These are phyloP conservation scores for Pleuronectes platessa DNA, from an alignment of 2,113 vertebrate genomes.

Conservation along the genomic window DNA sequence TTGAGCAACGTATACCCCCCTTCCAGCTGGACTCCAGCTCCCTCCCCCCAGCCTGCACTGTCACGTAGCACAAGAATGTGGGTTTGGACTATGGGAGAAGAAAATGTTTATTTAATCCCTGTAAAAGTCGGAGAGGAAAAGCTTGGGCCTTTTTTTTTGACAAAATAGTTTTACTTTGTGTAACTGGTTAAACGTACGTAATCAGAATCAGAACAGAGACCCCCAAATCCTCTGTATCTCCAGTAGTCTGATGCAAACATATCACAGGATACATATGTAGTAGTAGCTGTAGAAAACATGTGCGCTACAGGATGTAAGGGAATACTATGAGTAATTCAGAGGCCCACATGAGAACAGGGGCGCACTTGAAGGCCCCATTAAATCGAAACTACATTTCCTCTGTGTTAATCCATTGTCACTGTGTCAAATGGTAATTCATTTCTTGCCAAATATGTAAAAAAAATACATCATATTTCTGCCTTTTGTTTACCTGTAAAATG, in stretches of 20 bases:
- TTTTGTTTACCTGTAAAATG: not conserved
- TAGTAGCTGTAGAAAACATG: too few species aligned
- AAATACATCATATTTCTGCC: not conserved
- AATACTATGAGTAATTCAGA: too few species aligned
- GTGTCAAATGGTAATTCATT: not conserved
- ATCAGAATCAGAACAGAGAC: too few species aligned
- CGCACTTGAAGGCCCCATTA: not conserved
- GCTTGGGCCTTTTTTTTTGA: not conserved
- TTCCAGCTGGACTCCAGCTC: conserved; percentile 29
- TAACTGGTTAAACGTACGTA: too few species aligned
- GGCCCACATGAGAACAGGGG: not conserved
- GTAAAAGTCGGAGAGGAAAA: conserved; percentile 20
- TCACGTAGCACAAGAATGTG: conserved; percentile 69
- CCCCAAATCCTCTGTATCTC: too few species aligned
- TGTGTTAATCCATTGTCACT: too few species aligned
- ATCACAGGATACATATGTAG: not conserved
- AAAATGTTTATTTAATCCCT: conserved; percentile 55
- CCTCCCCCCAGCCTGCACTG: conserved; percentile 23
- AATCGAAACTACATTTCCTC: not conserved
- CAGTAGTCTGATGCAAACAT: not conserved
- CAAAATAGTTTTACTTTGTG: not conserved
- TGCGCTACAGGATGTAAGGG: too few species aligned
- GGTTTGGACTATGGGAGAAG: conserved; percentile 33
- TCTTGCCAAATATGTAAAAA: not conserved
- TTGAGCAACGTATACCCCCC: conserved; percentile 11